Evolutionary conservation across 2,113 vertebrate species (phyloP).

Genomic region (Danionella cerebrum): DNA sequence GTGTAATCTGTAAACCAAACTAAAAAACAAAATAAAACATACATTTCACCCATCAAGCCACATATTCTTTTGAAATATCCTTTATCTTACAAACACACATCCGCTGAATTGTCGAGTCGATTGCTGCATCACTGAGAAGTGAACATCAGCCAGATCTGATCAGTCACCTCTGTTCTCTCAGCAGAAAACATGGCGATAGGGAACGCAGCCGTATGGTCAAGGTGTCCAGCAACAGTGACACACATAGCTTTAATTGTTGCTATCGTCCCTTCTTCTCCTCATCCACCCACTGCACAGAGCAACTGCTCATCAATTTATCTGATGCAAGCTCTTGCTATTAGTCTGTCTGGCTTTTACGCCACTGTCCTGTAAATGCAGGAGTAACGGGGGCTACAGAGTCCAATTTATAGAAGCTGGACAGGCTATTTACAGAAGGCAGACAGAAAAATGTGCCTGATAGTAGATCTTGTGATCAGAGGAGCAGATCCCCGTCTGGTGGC

Average conservation of each 20-base stretch:
- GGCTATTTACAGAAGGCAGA: background rate
- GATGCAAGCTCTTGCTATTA: constrained; percentile 23
- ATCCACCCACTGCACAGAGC: background rate
- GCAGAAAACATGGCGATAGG: background rate
- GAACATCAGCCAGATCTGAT: constrained; percentile 26
- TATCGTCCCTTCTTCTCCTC: constrained; percentile 10
- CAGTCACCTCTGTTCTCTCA: background rate
- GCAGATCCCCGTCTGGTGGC: background rate
- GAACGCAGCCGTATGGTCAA: background rate
- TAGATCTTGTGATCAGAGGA: background rate
- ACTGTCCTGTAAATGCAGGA: constrained; percentile 19
- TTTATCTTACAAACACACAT: too few species aligned
- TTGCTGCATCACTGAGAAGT: too few species aligned
- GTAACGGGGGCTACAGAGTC: background rate
- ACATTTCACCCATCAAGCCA: too few species aligned
- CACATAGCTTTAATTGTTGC: background rate
- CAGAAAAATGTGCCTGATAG: background rate
- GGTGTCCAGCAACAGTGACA: background rate
- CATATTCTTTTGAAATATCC: too few species aligned
- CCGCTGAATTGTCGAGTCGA: too few species aligned
- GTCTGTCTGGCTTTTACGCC: constrained; percentile 24
- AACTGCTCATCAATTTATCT: constrained; percentile 16
- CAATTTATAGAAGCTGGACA: constrained; percentile 19
- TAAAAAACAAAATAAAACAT: too few species aligned
- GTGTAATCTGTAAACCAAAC: too few species aligned